phyloP scores from a whole-genome alignment of 1,140 invertebrate genomes.

The Drosophila athabasca region DNA sequence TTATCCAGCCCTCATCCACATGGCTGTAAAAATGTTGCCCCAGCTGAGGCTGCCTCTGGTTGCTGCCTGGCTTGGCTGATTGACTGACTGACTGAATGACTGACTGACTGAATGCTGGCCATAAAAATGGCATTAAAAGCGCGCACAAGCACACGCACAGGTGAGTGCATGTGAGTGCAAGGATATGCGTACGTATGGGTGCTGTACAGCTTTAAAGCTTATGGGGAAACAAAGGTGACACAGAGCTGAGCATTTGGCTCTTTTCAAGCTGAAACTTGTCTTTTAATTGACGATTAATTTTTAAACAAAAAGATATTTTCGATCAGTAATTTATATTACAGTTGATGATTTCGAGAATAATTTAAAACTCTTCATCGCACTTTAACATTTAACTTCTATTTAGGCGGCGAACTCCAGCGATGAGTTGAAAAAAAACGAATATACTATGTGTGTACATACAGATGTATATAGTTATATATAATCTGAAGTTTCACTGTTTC shows the following conservation, averaged over 20 bases:
- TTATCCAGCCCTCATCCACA: constrained; percentile 26
- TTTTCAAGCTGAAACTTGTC: constrained; percentile 12
- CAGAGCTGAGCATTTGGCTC: background rate
- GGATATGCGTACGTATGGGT: constrained; percentile 1
- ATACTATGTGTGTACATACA: too few species aligned
- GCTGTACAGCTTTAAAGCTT: constrained; percentile 37
- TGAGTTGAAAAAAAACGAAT: too few species aligned
- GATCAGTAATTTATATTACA: too few species aligned
- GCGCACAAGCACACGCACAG: constrained; percentile 7
- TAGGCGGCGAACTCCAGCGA: too few species aligned
- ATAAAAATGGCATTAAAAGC: constrained; percentile 63
- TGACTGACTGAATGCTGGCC: constrained; percentile 50
- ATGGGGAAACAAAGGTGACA: constrained; percentile 8
- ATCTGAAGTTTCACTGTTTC: too few species aligned
- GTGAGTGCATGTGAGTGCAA: background rate
- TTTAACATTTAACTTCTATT: too few species aligned
- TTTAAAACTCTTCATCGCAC: too few species aligned
- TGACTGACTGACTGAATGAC: constrained; percentile 36
- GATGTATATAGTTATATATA: too few species aligned
- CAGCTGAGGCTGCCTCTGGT: constrained; percentile 34
- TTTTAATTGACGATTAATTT: too few species aligned
- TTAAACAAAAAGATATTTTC: too few species aligned
- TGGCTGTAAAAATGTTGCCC: constrained; percentile 48
- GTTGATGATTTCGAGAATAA: too few species aligned
- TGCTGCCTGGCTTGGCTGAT: constrained; percentile 40